Conservation (phyloP, 23 tunicate species). For the Styela plicata region DNA sequence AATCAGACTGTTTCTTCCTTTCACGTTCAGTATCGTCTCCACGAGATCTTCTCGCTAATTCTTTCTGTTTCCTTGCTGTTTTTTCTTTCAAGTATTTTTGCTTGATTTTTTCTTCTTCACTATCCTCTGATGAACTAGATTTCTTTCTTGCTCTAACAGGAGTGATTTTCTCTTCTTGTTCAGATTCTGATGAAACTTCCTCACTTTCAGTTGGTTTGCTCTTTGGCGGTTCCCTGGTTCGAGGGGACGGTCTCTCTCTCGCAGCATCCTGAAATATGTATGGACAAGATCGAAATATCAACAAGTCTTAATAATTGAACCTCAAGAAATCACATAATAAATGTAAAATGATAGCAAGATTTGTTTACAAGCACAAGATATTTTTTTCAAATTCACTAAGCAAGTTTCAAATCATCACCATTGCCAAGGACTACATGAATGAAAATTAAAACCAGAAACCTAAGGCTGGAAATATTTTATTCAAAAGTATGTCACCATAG, state of each 20-base stretch:
- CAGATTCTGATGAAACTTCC: neutral
- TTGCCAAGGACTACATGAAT: no score
- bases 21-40: neutral
- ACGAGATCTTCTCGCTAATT: neutral
- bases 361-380: no score
- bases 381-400: no score
- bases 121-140: neutral
- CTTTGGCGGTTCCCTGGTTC: neutral
- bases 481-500: no score
- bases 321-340: no score
- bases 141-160: neutral
- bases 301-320: no score
- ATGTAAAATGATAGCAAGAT: no score
- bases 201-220: neutral
- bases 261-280: neutral
- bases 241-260: neutral
- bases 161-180: neutral
- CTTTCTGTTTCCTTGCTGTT: neutral
- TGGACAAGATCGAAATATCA: no score
- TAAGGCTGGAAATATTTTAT: no score
- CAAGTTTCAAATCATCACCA: no score
- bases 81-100: neutral
- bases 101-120: neutral
- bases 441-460: no score
- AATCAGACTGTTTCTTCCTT: neutral